Evolutionary conservation across 2,888 invertebrate species (phyloP), one percentile per base, ranked within the genome.

Genomic region (Amitus sp.): DNA sequence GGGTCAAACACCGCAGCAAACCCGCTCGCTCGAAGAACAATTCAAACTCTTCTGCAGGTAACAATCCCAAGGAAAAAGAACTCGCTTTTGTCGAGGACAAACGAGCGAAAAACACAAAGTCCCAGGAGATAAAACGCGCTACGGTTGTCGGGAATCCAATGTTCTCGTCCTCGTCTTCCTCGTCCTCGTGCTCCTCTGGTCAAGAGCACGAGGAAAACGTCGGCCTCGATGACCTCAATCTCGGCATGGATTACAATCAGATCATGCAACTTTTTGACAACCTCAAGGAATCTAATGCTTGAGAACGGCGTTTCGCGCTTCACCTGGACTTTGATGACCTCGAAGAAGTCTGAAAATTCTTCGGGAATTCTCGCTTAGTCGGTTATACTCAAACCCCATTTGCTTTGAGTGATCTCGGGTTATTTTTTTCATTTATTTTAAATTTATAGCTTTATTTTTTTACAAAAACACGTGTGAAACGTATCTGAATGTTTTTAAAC

Each of bases 201-300:
- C 78, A 78, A 40, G 85, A 84, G 62, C 87, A 85, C n/a, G n/a
- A n/a, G 37, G 90, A 90, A 42, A 43, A 88, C 69, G 87, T 90
- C 61, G 90, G 88, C 47, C 85, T 94, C 71, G 93, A 94, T 83
- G 93, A 94, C 82, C 87, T 94, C 67, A 87, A 87, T 74, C 82
- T 88, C 62, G 93, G 93, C 79, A 94, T 97, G 95, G 95, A 96
- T 85, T 97, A 97, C 85, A 95, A 96, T 83, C 95, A 96, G 87
- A 93, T 98, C 83, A 94, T 96, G 94, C 93, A 96, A 83, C 96
- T 97, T 85, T 97, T 98, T 87, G 95, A 96, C 86, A 96, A 95
- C 87, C 88, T 98, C 80, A 97, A 97, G 90, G 92, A 92, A 86
- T 92, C 92, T 84, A 92, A 92, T 87, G 92, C 92, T 91, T 92